Evolutionary conservation across 2,888 invertebrate genomes (phyloP), one percentile per base, ranked within the genome.

Genomic region (Dynastes tityus): DNA sequence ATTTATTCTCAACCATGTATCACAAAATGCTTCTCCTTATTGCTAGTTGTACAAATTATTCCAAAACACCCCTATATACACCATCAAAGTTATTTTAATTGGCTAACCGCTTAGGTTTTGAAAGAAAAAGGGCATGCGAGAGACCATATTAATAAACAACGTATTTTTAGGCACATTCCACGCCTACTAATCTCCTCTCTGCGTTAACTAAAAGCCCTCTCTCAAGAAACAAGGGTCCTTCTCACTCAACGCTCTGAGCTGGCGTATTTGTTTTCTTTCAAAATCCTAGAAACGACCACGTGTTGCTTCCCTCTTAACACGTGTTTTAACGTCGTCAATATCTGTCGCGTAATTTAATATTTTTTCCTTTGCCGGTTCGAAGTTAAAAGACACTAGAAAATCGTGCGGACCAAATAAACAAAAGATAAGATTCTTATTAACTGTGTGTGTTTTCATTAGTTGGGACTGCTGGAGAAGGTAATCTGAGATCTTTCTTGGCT

Each of bases 321-420:
- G 83, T 83, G 83, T 82, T 82, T 79, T 75, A 80, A 80, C 80
- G 78, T 82, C 83, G 80, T 83, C 83, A 83, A 83, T 81, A 80
- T 51, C 22, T 29, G 75, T 79, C 81, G 45, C 79, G 83, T 82
- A 83, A 83, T 78, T 78, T 80, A 82, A 83, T 83, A 82, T 82
- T 82, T 83, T 82, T 77, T 75, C 63, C 71, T 58, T 51, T 13
- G 53, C 53, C 53, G n/a, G 5, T 53, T 6, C 49, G 16, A 22
- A 63, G 11, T 32, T 74, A 76, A 76, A 79, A 27, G 67, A 45
- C 67, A 49, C 27, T 67, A 16, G 16, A 49, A 11, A 16, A 49
- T 49, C 27, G 45, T 40, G 58, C 58, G 11, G 73, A 40, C 73
- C 73, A 73, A 58, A 22, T 13, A n/a, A 73, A 73, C 32, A 11